Evolutionary conservation across 2,888 invertebrate genomes (phyloP), one percentile per base, ranked within the genome.

Genomic region (Hylaea fasciaria): DNA sequence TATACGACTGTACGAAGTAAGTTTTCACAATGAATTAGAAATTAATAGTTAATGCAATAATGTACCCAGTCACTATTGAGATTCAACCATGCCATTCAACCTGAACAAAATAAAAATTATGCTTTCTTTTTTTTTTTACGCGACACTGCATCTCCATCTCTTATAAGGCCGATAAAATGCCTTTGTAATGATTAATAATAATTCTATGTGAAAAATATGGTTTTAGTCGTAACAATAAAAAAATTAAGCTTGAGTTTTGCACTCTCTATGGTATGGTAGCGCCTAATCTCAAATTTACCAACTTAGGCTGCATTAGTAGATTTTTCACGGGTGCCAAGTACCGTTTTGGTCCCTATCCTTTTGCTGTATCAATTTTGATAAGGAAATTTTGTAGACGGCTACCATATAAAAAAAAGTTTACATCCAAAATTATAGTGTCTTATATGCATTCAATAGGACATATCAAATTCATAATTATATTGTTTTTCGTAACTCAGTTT

Each of bases 211-310:
- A 60, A 62, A 52, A 57, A 46, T 54, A 61, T 55, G 52, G 43
- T 61, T 52, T 49, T 47, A 12, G 52, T 62, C 52, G 48, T 57
- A 39, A 46, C 55, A 51, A 47, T 37, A 54, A 54, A 22, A n/a
- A 44, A 59, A 55, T 44, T 32, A 74, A 77, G 78, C 77, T 76
- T 76, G 76, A 73, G 77, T 78, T 73, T 55, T 75, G 76, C 82
- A 81, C 78, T 75, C 72, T 77, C 72, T 76, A 70, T 62, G 65
- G 68, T 75, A 77, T 73, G 76, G 76, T 65, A 69, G 62, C 50
- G n/a, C 68, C 68, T 69, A 57, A 64, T 73, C 69, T 71, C 66
- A 37, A 41, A 45, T 59, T 49, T 16, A 29, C 39, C 29, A 22
- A 22, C 5, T 3, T 5, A 22, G 2, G 22, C 22, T 22, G 22